Percentiles rank a stretch among this genome's conserved stretches.
These are phyloP conservation scores for Lithobates sylvaticus DNA, from an alignment of 2,797 vertebrate species.

Conservation along the genomic window DNA sequence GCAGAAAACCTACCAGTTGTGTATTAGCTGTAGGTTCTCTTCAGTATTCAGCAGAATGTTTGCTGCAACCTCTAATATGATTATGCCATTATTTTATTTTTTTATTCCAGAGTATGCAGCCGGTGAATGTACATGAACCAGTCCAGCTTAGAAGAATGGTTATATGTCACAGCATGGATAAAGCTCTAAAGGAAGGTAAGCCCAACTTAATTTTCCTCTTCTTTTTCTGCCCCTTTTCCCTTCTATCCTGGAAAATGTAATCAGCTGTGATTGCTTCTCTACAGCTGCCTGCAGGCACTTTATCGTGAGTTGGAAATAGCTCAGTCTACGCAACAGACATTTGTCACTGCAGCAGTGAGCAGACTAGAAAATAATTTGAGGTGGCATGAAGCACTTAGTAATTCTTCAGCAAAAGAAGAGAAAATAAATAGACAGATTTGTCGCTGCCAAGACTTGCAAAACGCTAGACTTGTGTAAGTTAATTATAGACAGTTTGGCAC, in stretches of 20 bases:
- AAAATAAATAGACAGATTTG: constrained; percentile 4
- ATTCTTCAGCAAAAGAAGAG: not conserved
- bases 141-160: constrained; percentile 87
- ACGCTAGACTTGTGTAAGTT: not conserved
- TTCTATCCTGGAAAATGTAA: constrained; percentile 24
- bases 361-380: constrained; percentile 21
- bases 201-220: constrained; percentile 2
- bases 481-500: not conserved
- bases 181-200: constrained; percentile 95
- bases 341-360: constrained; percentile 29
- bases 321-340: constrained; percentile 36
- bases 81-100: constrained; percentile 37
- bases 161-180: constrained; percentile 96
- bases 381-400: constrained; percentile 14
- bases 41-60: too few relatives aligned
- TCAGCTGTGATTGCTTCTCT: constrained; percentile 39
- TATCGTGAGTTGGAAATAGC: constrained; percentile 35
- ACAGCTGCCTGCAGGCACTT: constrained; percentile 16
- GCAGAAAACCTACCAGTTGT: not conserved
- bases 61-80: not conserved
- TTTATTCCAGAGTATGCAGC: constrained; percentile 79
- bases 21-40: not conserved
- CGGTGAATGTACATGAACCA: constrained; percentile 80
- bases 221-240: not conserved
- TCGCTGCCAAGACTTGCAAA: not conserved